Evolutionary conservation across 2,113 vertebrate species (phyloP).

Genomic region (Amblyornis subalaris): DNA sequence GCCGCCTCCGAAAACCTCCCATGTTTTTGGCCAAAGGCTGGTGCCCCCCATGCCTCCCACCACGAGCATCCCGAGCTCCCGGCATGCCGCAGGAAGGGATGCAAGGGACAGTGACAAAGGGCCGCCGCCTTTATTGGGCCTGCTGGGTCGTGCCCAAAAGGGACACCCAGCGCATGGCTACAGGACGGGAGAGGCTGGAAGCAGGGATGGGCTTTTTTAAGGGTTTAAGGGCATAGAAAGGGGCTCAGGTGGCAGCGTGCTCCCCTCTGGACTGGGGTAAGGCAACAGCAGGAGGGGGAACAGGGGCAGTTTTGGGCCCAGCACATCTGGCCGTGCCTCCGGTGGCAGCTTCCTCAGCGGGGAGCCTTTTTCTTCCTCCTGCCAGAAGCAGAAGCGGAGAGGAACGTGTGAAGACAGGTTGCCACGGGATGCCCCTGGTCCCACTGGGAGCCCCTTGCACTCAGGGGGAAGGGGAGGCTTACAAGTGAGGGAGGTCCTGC

Average conservation of each 20-base stretch:
- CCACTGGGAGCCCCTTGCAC: rapidly evolving
- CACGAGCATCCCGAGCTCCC: rapidly evolving
- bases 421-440: rapidly evolving
- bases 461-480: not conserved
- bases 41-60: not conserved
- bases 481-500: not conserved
- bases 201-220: not conserved
- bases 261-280: rapidly evolving
- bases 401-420: rapidly evolving
- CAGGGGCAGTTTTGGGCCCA: not conserved
- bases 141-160: rapidly evolving
- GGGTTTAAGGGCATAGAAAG: not conserved
- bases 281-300: not conserved
- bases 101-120: rapidly evolving
- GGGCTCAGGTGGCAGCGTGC: rapidly evolving
- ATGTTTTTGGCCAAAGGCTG: rapidly evolving
- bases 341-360: not conserved
- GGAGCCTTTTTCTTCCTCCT: conserved; percentile 42
- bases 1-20: rapidly evolving
- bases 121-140: not conserved
- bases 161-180: rapidly evolving
- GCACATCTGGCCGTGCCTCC: not conserved
- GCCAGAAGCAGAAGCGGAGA: not conserved
- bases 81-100: rapidly evolving
- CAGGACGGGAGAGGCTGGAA: rapidly evolving